Conservation (phyloP, 2,113 vertebrate species). For the Oceanites oceanicus region DNA sequence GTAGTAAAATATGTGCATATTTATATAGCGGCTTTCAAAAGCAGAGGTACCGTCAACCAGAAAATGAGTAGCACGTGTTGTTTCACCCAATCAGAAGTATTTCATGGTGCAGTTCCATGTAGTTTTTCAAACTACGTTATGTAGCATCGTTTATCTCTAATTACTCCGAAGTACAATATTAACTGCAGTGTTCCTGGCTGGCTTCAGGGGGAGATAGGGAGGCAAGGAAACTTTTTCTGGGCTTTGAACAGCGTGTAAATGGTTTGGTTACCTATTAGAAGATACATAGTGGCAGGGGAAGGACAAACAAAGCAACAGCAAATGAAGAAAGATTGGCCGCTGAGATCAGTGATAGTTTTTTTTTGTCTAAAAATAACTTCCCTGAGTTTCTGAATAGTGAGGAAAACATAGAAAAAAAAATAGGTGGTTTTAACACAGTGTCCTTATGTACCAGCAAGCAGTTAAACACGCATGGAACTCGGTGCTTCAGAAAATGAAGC, state of each 20-base stretch:
- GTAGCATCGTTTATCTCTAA: not conserved
- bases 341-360: not conserved
- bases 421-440: not conserved
- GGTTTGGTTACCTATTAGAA: not conserved
- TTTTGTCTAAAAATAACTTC: slow-evolving; percentile 5
- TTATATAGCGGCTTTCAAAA: not conserved
- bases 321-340: not conserved
- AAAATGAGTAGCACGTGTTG: not conserved
- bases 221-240: not conserved
- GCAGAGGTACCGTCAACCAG: not conserved
- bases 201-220: not conserved
- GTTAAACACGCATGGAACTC: not conserved
- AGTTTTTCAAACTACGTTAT: not conserved
- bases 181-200: not conserved
- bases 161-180: not conserved
- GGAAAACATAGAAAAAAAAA: not conserved
- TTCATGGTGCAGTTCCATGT: not conserved
- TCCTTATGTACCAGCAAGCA: not conserved
- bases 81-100: not conserved
- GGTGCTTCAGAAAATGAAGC: not conserved
- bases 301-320: not conserved
- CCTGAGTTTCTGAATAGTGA: not conserved
- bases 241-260: not conserved
- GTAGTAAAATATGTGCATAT: not conserved
- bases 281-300: not conserved